A percentile compares a stretch with the other conserved stretches of the same genome.
These are phyloP conservation scores for Odontamblyopus rebecca DNA, from an alignment of 2,797 vertebrate species.

Conservation along the genomic window DNA sequence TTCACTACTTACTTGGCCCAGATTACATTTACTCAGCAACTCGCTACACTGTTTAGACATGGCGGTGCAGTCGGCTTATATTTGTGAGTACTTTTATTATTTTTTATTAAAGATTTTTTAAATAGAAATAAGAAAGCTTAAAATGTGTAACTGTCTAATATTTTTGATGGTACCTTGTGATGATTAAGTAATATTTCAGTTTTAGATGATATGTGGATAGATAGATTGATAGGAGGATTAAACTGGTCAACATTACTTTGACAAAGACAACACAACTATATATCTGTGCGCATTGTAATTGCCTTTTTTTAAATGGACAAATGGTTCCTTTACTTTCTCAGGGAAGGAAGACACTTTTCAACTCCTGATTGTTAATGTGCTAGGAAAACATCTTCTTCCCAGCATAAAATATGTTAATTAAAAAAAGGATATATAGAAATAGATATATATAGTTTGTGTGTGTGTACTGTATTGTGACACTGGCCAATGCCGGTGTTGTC, in stretches of 20 bases:
- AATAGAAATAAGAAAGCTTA: no score
- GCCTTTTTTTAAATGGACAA: no score
- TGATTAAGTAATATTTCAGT: neutral
- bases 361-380: neutral
- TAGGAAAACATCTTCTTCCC: slow-evolving; percentile 22
- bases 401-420: neutral
- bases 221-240: no score
- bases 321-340: no score
- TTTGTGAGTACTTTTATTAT: slow-evolving; percentile 53
- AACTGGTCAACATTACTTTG: no score
- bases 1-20: slow-evolving; percentile 36
- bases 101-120: neutral
- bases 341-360: no score
- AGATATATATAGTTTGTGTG: neutral
- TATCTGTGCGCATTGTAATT: no score
- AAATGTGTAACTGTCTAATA: no score
- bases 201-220: neutral
- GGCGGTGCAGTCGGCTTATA: slow-evolving; percentile 54
- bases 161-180: no score
- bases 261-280: no score
- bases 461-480: neutral
- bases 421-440: neutral
- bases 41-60: slow-evolving; percentile 32
- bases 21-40: neutral
- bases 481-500: neutral